A percentile compares a stretch with the other conserved stretches of the same genome.
These are phyloP conservation scores for Mareca penelope DNA, from an alignment of 2,797 vertebrate genomes.

Conservation along the genomic window DNA sequence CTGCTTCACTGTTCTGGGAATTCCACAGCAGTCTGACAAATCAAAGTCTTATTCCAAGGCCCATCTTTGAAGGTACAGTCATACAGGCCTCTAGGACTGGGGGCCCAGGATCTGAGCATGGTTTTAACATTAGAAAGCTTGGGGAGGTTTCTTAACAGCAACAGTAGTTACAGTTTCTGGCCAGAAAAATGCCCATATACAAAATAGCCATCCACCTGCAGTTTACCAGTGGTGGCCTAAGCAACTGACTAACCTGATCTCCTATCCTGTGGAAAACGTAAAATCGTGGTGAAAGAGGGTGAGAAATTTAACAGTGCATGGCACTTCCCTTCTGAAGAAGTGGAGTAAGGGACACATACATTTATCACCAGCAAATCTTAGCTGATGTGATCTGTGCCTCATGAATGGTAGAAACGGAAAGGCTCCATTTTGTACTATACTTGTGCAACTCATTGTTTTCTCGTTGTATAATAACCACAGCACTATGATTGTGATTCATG, in stretches of 20 bases:
- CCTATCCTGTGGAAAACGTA: neutral
- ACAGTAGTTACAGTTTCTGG: neutral
- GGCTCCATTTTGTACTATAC: neutral
- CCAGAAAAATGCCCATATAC: neutral
- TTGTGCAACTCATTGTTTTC: neutral
- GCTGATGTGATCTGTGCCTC: neutral
- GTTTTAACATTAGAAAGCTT: neutral
- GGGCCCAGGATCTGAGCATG: neutral
- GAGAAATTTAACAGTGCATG: fast-evolving
- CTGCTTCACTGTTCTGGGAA: neutral
- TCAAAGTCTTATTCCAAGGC: neutral
- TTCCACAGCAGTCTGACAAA: neutral
- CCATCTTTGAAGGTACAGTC: neutral
- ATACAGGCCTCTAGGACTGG: neutral
- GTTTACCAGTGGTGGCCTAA: neutral
- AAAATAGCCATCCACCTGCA: neutral
- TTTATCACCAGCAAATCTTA: fast-evolving
- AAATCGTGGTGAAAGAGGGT: neutral
- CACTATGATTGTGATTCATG: neutral
- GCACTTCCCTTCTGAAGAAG: neutral
- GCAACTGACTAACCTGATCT: neutral
- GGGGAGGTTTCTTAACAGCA: neutral
- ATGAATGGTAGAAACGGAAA: neutral
- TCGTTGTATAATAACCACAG: neutral
- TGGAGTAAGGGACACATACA: neutral